Evolutionary conservation across 1,140 invertebrate species (phyloP).

Genomic region (Zaprionus ghesquierei): DNA sequence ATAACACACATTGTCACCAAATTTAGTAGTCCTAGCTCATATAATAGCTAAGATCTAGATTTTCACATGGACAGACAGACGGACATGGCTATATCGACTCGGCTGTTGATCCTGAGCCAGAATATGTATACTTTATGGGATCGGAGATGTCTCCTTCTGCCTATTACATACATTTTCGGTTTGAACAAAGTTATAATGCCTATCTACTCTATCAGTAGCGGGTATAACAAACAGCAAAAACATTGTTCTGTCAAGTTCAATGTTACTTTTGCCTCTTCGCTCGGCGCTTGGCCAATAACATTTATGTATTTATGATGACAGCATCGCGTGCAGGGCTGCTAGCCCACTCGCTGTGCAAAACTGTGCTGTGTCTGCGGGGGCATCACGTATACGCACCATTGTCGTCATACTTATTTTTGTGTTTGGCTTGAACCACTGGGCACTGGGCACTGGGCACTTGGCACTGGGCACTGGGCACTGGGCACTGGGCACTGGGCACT

Average conservation of each 20-base stretch:
- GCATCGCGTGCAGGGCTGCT: neutral
- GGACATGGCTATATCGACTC: too few relatives aligned
- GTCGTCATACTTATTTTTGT: constrained; percentile 30
- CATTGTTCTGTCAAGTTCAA: constrained; percentile 27
- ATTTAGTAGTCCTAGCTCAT: too few relatives aligned
- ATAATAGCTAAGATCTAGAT: too few relatives aligned
- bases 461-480: neutral
- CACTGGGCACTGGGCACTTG: too few relatives aligned
- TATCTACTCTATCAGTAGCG: neutral
- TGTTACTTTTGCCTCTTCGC: constrained; percentile 11
- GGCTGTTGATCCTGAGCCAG: too few relatives aligned
- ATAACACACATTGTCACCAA: too few relatives aligned
- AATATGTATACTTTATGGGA: too few relatives aligned
- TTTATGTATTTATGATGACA: constrained; percentile 19
- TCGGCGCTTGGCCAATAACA: neutral
- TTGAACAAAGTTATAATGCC: too few relatives aligned
- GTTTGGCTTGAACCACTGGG: constrained; percentile 40
- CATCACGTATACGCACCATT: constrained; percentile 44
- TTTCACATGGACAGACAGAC: too few relatives aligned
- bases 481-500: neutral
- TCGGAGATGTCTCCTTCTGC: too few relatives aligned
- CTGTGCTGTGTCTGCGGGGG: constrained; percentile 9
- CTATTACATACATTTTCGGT: too few relatives aligned
- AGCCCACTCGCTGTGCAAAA: neutral
- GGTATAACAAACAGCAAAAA: neutral